Evolutionary conservation across 2,797 vertebrate species (phyloP), one percentile per base, ranked within the genome.

Genomic region (Sorex maritimensis): DNA sequence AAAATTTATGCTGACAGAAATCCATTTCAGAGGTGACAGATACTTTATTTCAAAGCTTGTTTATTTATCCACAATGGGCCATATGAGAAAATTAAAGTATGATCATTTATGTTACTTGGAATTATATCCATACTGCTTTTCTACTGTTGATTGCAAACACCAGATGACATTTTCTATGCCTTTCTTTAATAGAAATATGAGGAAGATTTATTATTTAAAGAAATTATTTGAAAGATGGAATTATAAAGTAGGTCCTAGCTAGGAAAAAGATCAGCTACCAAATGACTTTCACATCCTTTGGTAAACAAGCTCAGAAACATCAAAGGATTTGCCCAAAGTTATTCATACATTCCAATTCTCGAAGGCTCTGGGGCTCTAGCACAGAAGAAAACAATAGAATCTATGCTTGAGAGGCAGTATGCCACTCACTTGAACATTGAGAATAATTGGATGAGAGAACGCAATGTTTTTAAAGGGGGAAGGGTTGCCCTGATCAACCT

Each of bases 1-100:
- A 63, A 93, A 93, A 81, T 30, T 23, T 23, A 86, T 91, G 69
- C 46, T 81, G 65, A 71, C 28, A 81, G 71, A 91, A 85, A 92
- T 86, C n/a, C 9, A 26, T 81, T 89, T 89, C 65, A 78, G 13
- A 90, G 68, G 72, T 41, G 15, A 90, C 78, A 38, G 44, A 92
- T 81, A 82, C 67, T 73, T n/a, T 55, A 55, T 55, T 55, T 14
- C 17, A 55, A 5, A 12, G 1, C 52, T 14, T 65, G 61, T 78
- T 73, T 74, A 71, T 86, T 92, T 86, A 79, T 15, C 58, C n/a
- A 87, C 12, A 46, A 65, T 38, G 86, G 41, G 23, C 23, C 46
- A 0, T 67, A 69, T 58, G 8, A 94, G 55, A 80, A 92, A 92
- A 90, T 77, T 24, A 86, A 52, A 38, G 52, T 72, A 34, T 84